A percentile compares a stretch with the other conserved stretches of the same genome.
Evolutionary conservation across 2,113 vertebrate species (phyloP).

Genomic region (Myotis davidii): DNA sequence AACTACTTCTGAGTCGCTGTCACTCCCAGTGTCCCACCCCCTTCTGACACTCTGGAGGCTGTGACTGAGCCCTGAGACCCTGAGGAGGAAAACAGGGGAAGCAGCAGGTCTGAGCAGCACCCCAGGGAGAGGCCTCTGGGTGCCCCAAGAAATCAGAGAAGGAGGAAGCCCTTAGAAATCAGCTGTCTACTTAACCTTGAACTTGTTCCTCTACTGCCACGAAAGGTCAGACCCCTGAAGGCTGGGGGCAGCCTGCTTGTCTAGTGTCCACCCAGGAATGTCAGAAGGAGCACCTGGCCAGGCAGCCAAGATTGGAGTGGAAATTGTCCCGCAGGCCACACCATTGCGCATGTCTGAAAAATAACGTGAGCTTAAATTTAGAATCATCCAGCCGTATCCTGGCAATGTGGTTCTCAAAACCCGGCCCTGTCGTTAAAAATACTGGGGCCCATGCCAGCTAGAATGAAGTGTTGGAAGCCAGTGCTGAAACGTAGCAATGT

Average conservation of each 20-base stretch:
- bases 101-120: accelerated
- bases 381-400: not conserved
- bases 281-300: not conserved
- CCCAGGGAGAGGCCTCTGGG: not conserved
- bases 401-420: not conserved
- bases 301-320: not conserved
- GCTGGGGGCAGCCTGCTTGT: not conserved
- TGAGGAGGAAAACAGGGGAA: not conserved
- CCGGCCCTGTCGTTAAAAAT: not conserved
- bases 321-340: not conserved
- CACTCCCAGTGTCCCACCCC: not conserved
- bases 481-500: accelerated
- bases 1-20: not conserved
- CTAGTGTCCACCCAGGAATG: accelerated
- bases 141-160: not conserved
- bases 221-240: not conserved
- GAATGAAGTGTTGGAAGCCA: not conserved
- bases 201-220: not conserved
- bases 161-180: not conserved
- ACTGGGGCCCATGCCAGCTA: not conserved
- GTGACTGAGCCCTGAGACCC: not conserved
- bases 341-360: not conserved
- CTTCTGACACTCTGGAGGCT: not conserved
- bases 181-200: not conserved
- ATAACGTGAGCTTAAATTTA: not conserved